Base-by-base conservation (phyloP, 2,113 vertebrate species). In the Loxodonta africana region DNA sequence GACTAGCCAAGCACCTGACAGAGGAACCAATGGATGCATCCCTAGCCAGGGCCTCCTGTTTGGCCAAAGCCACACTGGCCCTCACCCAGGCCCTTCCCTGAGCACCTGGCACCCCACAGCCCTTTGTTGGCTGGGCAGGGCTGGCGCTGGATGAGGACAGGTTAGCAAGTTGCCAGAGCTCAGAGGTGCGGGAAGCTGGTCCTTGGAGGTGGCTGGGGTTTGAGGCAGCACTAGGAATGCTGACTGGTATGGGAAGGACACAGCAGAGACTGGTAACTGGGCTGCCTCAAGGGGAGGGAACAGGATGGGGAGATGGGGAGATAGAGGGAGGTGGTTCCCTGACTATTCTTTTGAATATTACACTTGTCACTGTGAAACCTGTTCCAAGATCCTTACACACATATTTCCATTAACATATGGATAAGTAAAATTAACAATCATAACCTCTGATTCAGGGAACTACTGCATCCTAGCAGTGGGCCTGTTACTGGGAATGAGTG, bases 121-220 rank as follows among this genome's bases (percentile, higher is more conserved):
- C 81, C 76, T 60, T 28, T 80, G 4, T 17, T 33, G 25, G 51
- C 62, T 37, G 17, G 84, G 60, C 83, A 76, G 51, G 28, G 63
- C 25, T 63, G 78, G 67, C 37, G 53, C 81, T 26, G 25, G 18
- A 2, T 17, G 18, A 57, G 20, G 30, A 28, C 23, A 17, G 11
- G 23, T 4, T 1, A n/a, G 46, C 17, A 10, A 0, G 0, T 89
- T 3, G 6, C 17, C 41, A 88, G 53, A 60, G 37, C n/a, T 15
- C 71, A 57, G 73, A 46, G 8, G 46, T 20, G 2, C 3, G 20
- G 94, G 63, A n/a, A 69, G 28, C 37, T 53, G 77, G 73, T 26
- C 28, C 37, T 30, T 6, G 63, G 2, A 23, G 2, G 0, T 41
- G 60, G 48, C 7, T 37, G 62, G 51, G 46, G 23, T 33, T 33